Base-by-base conservation (phyloP, 2,888 invertebrate species). In the Phortica magna region DNA sequence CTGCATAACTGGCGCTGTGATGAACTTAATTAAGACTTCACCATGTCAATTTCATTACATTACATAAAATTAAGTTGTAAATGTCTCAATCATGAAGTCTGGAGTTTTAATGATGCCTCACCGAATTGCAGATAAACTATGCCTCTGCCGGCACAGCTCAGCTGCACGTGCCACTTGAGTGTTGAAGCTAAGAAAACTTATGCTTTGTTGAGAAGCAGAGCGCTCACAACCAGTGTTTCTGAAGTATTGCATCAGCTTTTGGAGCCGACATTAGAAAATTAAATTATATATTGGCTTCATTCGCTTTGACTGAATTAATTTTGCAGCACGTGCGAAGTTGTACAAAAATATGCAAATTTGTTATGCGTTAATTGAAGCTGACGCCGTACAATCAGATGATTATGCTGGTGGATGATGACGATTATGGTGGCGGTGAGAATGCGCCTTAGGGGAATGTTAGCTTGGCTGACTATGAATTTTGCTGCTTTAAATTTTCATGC, bases 221-320 rank as follows among this genome's bases (percentile, higher is more conserved):
- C 10, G 17, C 14, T n/a, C 17, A 55, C n/a, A 55, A 55, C 1
- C 10, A 65, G 39, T 72, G 31, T 74, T 71, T 7, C 55, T 19
- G 9, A 48, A 61, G 7, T 17, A 22, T 61, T 61, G 61, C 61
- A 17, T 12, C 19, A 59, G 17, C 70, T 53, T 53, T 19, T 64
- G 43, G 10, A 74, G 48, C 17, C 31, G 59, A 17, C 59, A 77
- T 81, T 77, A 77, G 67, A 79, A 77, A 87, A 85, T 85, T 78
- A 81, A 85, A 85, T 85, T 87, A 85, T 79, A 85, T 84, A 85
- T 85, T 78, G 80, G 87, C n/a, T n/a, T n/a, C n/a, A n/a, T n/a
- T n/a, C n/a, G 84, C 82, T 85, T 73, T 70, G 64, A 53, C 42
- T 67, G n/a, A 67, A 42, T 67, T 70, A 7, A 19, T 42, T 43